Conservation (phyloP, 2,113 vertebrate species). For the Aspidoscelis tigris region DNA sequence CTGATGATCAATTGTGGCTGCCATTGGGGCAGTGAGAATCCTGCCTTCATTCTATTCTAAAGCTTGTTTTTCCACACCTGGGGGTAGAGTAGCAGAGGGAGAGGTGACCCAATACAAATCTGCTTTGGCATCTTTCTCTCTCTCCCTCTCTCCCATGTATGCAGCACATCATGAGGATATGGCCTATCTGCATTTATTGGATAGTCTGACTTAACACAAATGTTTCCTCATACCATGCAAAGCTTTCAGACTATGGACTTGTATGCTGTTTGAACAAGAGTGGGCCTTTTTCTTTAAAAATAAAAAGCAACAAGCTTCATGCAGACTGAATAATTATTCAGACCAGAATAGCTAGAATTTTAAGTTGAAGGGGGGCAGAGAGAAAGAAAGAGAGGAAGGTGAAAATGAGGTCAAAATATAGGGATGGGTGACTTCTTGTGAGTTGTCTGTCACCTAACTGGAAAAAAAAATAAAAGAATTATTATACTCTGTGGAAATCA, state of each 20-base stretch:
- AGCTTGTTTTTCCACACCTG: too few relatives aligned
- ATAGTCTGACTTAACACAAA: conserved; percentile 47
- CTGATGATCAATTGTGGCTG: too few relatives aligned
- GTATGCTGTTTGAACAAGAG: conserved; percentile 61
- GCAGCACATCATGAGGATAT: too few relatives aligned
- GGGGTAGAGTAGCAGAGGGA: too few relatives aligned
- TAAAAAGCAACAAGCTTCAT: conserved; percentile 42
- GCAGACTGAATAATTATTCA: conserved; percentile 72
- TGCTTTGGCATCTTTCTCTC: too few relatives aligned
- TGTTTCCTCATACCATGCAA: conserved; percentile 37
- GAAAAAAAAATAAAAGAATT: conserved; percentile 63
- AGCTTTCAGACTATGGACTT: conserved; percentile 56
- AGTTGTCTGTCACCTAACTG: conserved; percentile 69
- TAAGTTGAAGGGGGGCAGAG: conserved; percentile 35
- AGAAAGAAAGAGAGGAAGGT: conserved; percentile 22
- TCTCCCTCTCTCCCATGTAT: too few relatives aligned
- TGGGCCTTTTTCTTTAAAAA: conserved; percentile 46
- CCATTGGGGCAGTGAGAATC: too few relatives aligned
- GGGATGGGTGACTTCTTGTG: conserved; percentile 67
- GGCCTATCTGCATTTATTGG: too few relatives aligned
- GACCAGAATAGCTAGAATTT: conserved; percentile 59
- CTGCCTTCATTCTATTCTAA: too few relatives aligned
- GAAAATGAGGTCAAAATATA: conserved; percentile 72
- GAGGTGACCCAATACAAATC: too few relatives aligned
- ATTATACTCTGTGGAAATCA: conserved; percentile 75